Evolutionary conservation across 1,140 invertebrate species (phyloP), one percentile per base, ranked within the genome.

Genomic region (Drosophila ogumai): DNA sequence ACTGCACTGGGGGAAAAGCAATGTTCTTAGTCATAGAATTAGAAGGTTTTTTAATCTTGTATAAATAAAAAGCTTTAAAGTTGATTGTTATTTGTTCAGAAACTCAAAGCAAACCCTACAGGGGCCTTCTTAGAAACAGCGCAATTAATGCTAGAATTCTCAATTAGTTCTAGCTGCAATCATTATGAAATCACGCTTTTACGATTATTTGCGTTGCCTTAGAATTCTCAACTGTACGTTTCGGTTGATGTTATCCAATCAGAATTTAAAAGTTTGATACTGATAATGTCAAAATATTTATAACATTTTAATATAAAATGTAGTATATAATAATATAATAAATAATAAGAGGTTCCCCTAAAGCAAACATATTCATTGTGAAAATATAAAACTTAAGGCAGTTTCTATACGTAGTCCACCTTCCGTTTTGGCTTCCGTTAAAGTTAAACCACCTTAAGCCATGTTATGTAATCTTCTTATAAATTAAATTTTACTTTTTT

Each of bases 1-100:
- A 58, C 22, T 75, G 44, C 66, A 63, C 58, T 64, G 47, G 10
- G 2, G 0, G 4, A 41, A 36, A 68, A 36, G 17, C 7, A 10
- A 9, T 10, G 22, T 54, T 41, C 19, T 40, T 28, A 19, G 19
- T 7, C 10, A 22, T 12, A 4, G 19, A 46, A 7, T 1, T 9
- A 12, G 0, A 12, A 38, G 38, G 12, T 15, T 7, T 6, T 13
- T 6, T 7, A n/a, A 15, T 38, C 9, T n/a, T 40, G 13, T 40
- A 15, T 41, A 8, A 8, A 17, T 17, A 6, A 17, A 41, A 40
- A 9, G 1, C n/a, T 8, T 17, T 3, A 41, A n/a, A 41, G 8
- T 3, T 41, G 40, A 8, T 3, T 6, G 6, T 28, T 28, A 28
- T 17, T n/a, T 15, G 2, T 17, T n/a, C 6, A 7, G 6, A n/a